Evolutionary conservation across 92 coral and sea anemone species (phyloP), one percentile per base, ranked within the genome.

Genomic region (Chrysogorgia sp.): DNA sequence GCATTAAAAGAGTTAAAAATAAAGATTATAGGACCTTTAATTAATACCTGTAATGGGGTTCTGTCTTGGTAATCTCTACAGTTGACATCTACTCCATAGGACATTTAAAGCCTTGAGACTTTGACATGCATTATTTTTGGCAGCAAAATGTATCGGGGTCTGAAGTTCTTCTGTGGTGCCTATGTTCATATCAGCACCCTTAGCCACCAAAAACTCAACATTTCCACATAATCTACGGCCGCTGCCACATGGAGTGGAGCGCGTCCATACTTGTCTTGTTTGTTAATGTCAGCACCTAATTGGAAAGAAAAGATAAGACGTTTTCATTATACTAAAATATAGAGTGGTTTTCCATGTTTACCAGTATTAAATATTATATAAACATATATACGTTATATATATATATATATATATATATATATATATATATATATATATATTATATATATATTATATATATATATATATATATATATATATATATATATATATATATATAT

Each of bases 181-280:
- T 53, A 56, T 72, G 59, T 72, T 72, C 7, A 72, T 65, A 20
- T 72, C 66, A 31, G 79, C 79, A 1, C 79, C 79, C 15, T 56
- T 53, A 17, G 64, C 26, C 3, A 72, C 79, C 7, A 72, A 50
- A 23, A 53, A 72, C 33, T 72, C 79, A 1, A 72, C 79, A 72
- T 72, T 26, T 72, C 79, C 1, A 72, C 79, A 28, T 53, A 55
- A 37, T 72, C 79, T 14, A 72, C 79, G 21, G 79, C 79, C 0
- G 79, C 79, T 1, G 79, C 37, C 25, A 72, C 79, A 23, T 72
- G 79, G 14, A 72, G 79, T 34, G 79, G 79, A 1, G 79, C 79
- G 0, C 79, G 79, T 6, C 79, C 79, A 72, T 72, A 72, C 20
- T 72, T 72, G 24, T 72, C 79, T 34, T 35, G 79, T 55, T 53